These are phyloP conservation scores for Garrulus glandarius DNA, from an alignment of 2,797 vertebrate species.

Conservation along the genomic window DNA sequence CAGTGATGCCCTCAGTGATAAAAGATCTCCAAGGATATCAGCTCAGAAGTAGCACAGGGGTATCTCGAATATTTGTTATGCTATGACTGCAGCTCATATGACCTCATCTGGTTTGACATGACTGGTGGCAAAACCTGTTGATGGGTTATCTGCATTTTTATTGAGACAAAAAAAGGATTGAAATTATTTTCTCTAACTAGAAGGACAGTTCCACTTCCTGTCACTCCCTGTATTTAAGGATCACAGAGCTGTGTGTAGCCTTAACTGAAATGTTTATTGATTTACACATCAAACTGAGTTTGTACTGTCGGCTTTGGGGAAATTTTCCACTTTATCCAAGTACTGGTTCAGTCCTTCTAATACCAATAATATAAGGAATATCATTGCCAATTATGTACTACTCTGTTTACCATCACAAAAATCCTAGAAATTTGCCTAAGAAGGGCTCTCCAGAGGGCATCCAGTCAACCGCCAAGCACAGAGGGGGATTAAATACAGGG, in stretches of 20 bases:
- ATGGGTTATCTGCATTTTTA: background rate
- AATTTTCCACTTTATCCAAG: background rate
- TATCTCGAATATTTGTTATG: background rate
- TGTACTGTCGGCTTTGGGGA: background rate
- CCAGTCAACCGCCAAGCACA: accelerated
- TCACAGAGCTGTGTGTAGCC: background rate
- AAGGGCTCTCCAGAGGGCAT: background rate
- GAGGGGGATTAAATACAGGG: background rate
- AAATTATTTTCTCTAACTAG: background rate
- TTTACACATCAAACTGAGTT: background rate
- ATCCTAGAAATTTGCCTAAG: background rate
- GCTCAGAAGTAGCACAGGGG: background rate
- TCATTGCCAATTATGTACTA: background rate
- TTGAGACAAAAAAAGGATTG: background rate
- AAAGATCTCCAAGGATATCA: background rate
- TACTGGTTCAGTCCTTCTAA: background rate
- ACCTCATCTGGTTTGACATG: background rate
- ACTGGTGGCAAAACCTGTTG: background rate
- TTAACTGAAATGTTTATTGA: background rate
- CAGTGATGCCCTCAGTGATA: background rate
- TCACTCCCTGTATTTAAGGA: background rate
- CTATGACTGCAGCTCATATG: background rate
- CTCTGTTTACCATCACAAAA: background rate
- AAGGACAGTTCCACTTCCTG: background rate
- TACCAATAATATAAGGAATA: background rate